Evolutionary conservation across 1,140 invertebrate genomes (phyloP), one percentile per base, ranked within the genome.

Genomic region (Drosophila watanabei): DNA sequence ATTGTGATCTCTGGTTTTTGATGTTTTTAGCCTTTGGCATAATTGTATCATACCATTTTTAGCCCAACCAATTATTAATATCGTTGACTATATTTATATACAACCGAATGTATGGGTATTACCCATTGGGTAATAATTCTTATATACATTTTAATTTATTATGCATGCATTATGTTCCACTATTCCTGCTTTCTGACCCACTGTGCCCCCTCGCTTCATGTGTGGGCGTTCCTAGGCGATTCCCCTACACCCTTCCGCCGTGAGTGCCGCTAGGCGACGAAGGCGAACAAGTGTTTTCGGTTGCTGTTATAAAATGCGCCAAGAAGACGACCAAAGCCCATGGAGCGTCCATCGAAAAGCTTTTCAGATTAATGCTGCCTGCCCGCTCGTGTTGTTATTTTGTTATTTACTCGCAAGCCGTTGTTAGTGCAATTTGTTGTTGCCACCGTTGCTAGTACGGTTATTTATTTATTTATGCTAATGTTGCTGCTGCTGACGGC

Each of bases 381-480:
- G 46, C 24, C 20, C 6, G 63, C 46, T 75, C 41, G 59, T 68
- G 61, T 64, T 75, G 73, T 72, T 79, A 51, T 54, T 41, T 77
- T 82, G 56, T 88, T 89, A 75, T 81, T 89, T 80, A 71, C 71
- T 71, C 51, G 71, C 80, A 75, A 56, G 45, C 4, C 68, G 64
- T 73, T 75, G 66, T 62, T 59, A 71, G 45, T 45, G 9, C 10
- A 83, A 88, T 18, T 43, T 43, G 41, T 20, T 80, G 65, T 65
- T 72, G 39, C 39, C 72, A 35, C 24, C 30, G 64, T 52, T 78
- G 72, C 61, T 39, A 70, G 78, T 82, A 90, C 79, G 65, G 86
- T 89, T 89, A 90, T 89, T 90, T 89, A 88, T 88, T 88, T 88
- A 89, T 89, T 89, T 89, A 89, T 89, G 86, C 79, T 89, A 90